phyloP scores from a whole-genome alignment of 2,888 invertebrate species.

The Cantharis rustica region DNA sequence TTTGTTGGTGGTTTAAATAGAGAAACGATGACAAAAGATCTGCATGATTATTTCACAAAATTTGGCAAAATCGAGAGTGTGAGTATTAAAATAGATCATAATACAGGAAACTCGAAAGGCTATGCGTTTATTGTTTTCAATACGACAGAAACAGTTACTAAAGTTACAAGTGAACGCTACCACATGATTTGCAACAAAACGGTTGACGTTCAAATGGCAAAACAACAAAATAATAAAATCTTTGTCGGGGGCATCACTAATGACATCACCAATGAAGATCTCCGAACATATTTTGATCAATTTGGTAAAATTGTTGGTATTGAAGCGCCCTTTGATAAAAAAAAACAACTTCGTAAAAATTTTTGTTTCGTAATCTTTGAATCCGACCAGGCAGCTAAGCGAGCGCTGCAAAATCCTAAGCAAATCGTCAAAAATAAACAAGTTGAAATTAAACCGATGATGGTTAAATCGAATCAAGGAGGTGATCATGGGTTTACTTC shows the following conservation, averaged over 20 bases:
- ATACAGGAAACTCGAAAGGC: not conserved
- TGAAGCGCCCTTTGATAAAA: not conserved
- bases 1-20: too few relatives aligned
- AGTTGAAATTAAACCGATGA: too few relatives aligned
- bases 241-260: not conserved
- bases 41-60: too few relatives aligned
- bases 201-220: not conserved
- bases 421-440: too few relatives aligned
- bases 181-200: not conserved
- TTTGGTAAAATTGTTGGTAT: not conserved
- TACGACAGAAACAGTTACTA: not conserved
- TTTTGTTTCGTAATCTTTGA: not conserved
- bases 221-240: not conserved
- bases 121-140: not conserved
- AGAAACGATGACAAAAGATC: too few relatives aligned
- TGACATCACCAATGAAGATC: not conserved
- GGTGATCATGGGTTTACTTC: not conserved
- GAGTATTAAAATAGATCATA: not conserved
- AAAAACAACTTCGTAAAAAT: not conserved
- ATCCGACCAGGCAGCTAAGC: not conserved
- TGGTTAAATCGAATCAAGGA: too few relatives aligned
- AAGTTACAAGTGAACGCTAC: not conserved
- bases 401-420: too few relatives aligned
- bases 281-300: not conserved
- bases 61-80: not conserved